Evolutionary conservation across 1,140 invertebrate species (phyloP), one percentile per base, ranked within the genome.

Genomic region (Pogonus chalceus): DNA sequence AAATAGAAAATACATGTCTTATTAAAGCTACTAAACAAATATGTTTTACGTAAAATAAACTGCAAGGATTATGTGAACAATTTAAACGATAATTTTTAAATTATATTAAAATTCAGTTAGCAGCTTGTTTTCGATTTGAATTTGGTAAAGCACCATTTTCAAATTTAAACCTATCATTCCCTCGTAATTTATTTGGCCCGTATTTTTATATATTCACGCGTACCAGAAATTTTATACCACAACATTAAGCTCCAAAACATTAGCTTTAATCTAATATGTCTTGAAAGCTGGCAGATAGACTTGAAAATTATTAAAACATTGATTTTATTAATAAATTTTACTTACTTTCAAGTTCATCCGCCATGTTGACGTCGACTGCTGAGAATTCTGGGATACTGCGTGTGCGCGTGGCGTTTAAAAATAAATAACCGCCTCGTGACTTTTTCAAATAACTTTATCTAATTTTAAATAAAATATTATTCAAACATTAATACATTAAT

Each of bases 331-430:
- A 21, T 43, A 43, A 43, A 43, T 43, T 43, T 72, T 69, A 83
- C 80, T 82, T 76, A 83, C 81, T 83, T 83, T 83, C 80, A 77
- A 81, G 78, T 75, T 76, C 73, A 76, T 84, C 81, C 76, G 82
- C 83, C 83, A 85, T 85, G 73, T 84, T 85, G 78, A 76, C 73
- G 72, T 76, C 65, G 66, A 65, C 64, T 71, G 65, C 62, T 67
- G 64, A 52, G 60, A 52, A 61, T 61, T 61, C 21, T 61, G 60
- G 60, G 60, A 57, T 35, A 51, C 26, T 46, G 53, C 54, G 56
- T 54, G 55, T 52, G 55, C 49, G 55, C 23, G 37, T 39, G 18
- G 49, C 50, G 50, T 54, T 52, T 55, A 58, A 53, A 58, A 58
- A 58, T 58, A 58, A 54, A 43, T 53, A 51, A 22, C n/a, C 35